Percentiles rank a stretch among this genome's conserved stretches.
These are phyloP conservation scores for Plagodis dolabraria DNA, from an alignment of 2,888 invertebrate genomes.

Conservation along the genomic window DNA sequence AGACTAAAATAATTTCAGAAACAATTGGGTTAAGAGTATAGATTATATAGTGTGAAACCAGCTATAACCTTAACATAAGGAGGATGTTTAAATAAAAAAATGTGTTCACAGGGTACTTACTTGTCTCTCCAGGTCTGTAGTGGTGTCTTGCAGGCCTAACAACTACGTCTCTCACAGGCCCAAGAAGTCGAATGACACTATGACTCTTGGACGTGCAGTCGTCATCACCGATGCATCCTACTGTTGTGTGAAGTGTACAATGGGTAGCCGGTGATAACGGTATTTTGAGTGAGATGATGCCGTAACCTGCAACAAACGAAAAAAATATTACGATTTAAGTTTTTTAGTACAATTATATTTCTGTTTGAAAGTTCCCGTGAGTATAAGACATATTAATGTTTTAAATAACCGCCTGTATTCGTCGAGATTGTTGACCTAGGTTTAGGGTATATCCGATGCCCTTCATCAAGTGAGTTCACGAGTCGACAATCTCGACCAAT, in stretches of 20 bases:
- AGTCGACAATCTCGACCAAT: no score
- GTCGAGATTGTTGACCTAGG: no score
- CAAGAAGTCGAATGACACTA: conserved; percentile 86
- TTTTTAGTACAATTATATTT: no score
- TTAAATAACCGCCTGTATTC: no score
- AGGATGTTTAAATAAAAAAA: background rate
- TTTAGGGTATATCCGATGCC: no score
- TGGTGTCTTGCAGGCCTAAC: conserved; percentile 86
- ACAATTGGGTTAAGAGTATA: no score
- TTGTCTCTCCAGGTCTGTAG: conserved; percentile 86
- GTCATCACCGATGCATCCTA: conserved; percentile 83
- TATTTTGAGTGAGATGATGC: conserved; percentile 86
- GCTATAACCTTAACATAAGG: background rate
- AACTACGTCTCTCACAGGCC: conserved; percentile 87
- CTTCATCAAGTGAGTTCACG: no score
- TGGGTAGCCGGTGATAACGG: conserved; percentile 85
- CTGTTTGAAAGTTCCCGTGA: no score
- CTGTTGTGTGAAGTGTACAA: conserved; percentile 86
- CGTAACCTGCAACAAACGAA: conserved; percentile 82
- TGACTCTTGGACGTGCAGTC: conserved; percentile 85
- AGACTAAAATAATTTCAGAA: no score
- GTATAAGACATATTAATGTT: no score
- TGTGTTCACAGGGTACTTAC: conserved; percentile 64
- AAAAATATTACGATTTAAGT: no score
- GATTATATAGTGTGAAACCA: no score